phyloP scores from a whole-genome alignment of 2,797 vertebrate species.

The Avahi laniger region DNA sequence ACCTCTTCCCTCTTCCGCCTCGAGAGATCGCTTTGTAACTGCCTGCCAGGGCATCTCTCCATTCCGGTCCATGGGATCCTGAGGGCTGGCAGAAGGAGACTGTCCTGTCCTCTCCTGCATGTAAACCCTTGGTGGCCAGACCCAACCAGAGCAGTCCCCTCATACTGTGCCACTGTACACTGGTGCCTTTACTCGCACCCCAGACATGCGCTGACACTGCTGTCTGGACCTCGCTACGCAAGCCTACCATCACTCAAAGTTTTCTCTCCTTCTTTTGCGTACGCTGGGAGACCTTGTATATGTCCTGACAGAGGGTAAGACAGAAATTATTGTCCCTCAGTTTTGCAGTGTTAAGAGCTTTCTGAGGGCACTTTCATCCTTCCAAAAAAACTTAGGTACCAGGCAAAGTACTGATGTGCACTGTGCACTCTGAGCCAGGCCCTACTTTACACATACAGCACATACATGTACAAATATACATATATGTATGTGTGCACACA shows the following conservation, averaged over 20 bases:
- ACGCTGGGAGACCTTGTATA: not conserved
- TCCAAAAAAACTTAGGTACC: not conserved
- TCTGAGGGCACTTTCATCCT: not conserved
- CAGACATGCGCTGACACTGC: not conserved
- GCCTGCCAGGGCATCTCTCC: not conserved
- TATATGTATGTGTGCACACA: fast-evolving
- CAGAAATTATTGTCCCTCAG: not conserved
- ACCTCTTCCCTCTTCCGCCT: not conserved
- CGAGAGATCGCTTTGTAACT: not conserved
- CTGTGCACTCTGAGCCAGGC: not conserved
- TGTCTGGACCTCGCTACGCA: not conserved
- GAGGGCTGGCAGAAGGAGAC: not conserved
- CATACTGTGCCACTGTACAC: not conserved
- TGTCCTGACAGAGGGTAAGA: not conserved
- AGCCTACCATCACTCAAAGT: not conserved
- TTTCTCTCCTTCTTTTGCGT: not conserved
- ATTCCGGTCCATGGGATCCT: not conserved
- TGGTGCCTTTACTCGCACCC: not conserved
- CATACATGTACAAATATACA: not conserved
- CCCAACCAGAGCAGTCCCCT: too few species aligned
- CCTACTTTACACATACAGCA: not conserved
- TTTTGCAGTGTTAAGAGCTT: not conserved
- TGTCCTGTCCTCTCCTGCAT: not conserved
- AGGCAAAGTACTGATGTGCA: not conserved
- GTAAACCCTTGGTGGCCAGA: not conserved